Evolutionary conservation across 2,888 invertebrate species (phyloP), one percentile per base, ranked within the genome.

Genomic region (Eupithecia dodoneata): DNA sequence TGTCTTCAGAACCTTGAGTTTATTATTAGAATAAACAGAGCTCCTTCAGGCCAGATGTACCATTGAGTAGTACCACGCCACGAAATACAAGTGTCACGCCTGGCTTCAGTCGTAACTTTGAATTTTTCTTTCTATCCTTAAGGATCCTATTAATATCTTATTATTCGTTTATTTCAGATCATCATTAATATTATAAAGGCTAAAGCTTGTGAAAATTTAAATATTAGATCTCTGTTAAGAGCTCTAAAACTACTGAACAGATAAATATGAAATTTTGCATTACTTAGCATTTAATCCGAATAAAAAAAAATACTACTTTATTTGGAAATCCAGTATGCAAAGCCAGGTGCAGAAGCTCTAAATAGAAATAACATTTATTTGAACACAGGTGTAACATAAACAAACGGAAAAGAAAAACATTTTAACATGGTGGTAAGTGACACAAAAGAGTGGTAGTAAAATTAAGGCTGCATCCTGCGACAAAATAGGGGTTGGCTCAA

Each of bases 1-100:
- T 63, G 18, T 59, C 63, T 30, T 63, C 63, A 63, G 12, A 63
- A 63, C 63, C 63, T 63, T 63, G 30, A 63, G 30, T 63, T 63
- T 63, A 63, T 59, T 59, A 18, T 30, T 30, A 30, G 30, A 59
- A 59, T 59, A 59, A 59, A 59, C 59, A 9, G 18, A 18, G 18
- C 18, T 0, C 59, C 59, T 59, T 59, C 18, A 18, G 18, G 10
- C 18, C 3, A n/a, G 18, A 59, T 18, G 63, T 4, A 10, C 30
- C 63, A 63, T 63, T 63, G 30, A 63, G 18, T 12, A 9, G 59
- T 59, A 59, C 18, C 30, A 30, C 30, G 4, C 63, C n/a, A 30
- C 30, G 30, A 18, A 30, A 59, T 59, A 59, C 59, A 18, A 63
- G 30, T 63, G 18, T 10, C 63, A 10, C 59, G 10, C 12, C 63